phyloP scores from a whole-genome alignment of 2,797 vertebrate genomes.

The Squalus acanthias region DNA sequence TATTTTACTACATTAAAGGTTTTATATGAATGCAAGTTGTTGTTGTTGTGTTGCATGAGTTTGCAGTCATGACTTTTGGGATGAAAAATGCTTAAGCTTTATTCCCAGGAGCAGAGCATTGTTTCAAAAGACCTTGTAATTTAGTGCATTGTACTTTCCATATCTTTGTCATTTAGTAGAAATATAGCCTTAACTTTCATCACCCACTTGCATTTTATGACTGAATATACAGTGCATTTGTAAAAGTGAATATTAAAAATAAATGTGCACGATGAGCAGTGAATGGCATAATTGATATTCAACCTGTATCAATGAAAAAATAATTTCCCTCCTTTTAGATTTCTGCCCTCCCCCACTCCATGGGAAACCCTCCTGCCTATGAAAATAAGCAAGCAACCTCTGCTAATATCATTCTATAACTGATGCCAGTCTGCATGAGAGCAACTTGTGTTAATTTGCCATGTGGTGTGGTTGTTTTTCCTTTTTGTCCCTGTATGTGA shows the following conservation, averaged over 20 bases:
- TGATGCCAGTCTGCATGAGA: neutral
- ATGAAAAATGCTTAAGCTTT: neutral
- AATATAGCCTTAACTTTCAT: neutral
- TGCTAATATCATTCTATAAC: neutral
- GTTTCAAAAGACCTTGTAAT: neutral
- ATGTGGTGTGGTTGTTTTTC: neutral
- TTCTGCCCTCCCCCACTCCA: neutral
- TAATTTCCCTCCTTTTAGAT: neutral
- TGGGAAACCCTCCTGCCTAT: neutral
- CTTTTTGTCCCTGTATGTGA: neutral
- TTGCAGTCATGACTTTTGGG: neutral
- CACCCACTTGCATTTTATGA: neutral
- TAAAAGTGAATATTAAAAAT: neutral
- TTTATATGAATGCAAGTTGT: too few species aligned
- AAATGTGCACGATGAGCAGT: neutral
- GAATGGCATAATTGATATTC: neutral
- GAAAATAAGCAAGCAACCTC: neutral
- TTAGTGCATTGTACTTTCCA: neutral
- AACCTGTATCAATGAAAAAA: neutral
- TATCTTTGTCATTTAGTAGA: neutral
- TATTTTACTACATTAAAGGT: neutral
- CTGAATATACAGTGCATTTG: neutral
- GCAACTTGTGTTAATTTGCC: neutral
- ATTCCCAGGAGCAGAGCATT: neutral
- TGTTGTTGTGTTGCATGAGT: too few species aligned